Evolutionary conservation across 2,888 invertebrate species (phyloP).

Genomic region (Temnothorax ravouxi): DNA sequence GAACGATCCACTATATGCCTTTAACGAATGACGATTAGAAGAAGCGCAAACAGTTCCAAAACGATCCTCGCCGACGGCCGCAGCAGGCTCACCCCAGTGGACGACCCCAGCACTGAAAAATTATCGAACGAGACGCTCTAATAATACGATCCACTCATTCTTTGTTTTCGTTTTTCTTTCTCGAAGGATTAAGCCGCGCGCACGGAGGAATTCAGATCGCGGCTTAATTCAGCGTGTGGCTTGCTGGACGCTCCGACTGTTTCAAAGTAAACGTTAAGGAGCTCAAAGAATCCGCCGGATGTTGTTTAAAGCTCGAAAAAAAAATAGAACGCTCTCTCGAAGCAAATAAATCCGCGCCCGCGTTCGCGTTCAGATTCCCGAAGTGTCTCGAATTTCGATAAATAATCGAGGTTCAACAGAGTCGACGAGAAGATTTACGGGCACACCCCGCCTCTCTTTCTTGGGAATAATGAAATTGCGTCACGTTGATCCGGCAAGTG

Average conservation of each 20-base stretch:
- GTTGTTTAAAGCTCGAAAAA: neutral
- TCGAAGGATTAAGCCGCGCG: neutral
- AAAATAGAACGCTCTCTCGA: conserved; percentile 18
- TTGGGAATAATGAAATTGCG: too few relatives aligned
- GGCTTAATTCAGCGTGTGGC: neutral
- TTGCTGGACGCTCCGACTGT: neutral
- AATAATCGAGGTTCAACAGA: neutral
- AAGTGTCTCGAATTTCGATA: conserved; percentile 12
- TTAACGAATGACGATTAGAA: conserved; percentile 78
- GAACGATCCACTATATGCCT: conserved; percentile 75
- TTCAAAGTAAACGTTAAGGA: conserved; percentile 10
- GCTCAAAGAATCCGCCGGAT: neutral
- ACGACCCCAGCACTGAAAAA: conserved; percentile 76
- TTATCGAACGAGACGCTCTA: conserved; percentile 24
- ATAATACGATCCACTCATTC: conserved; percentile 3
- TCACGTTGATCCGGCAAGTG: too few relatives aligned
- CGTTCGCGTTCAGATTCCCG: neutral
- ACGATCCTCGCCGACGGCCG: conserved; percentile 72
- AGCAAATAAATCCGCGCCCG: neutral
- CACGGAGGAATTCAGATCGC: conserved; percentile 5
- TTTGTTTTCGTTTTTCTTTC: neutral
- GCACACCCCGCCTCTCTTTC: fast-evolving
- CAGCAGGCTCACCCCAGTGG: conserved; percentile 65
- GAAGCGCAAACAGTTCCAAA: conserved; percentile 77
- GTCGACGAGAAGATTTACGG: neutral